Percentiles rank a stretch among this genome's conserved stretches.
These are phyloP conservation scores for Atherix ibis DNA, from an alignment of 2,888 invertebrate genomes.

Conservation along the genomic window DNA sequence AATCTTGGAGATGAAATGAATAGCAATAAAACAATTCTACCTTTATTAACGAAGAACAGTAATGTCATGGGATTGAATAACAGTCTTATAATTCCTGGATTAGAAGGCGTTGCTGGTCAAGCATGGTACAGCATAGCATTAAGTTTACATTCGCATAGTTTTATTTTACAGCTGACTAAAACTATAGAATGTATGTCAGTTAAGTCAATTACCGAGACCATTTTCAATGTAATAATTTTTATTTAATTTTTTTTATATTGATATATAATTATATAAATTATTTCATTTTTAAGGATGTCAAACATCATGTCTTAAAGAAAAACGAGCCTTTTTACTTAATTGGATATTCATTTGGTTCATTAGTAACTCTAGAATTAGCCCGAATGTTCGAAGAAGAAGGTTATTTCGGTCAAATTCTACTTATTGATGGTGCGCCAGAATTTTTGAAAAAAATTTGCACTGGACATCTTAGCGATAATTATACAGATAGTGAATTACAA, in stretches of 20 bases:
- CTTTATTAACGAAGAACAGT: constrained; percentile 36
- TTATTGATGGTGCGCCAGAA: constrained; percentile 71
- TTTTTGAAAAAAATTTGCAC: constrained; percentile 39
- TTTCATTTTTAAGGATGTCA: constrained; percentile 34
- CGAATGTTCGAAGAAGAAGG: constrained; percentile 52
- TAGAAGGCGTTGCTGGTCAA: constrained; percentile 45
- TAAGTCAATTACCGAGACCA: constrained; percentile 18
- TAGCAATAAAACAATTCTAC: constrained; percentile 37
- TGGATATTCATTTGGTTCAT: constrained; percentile 79
- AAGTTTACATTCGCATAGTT: constrained; percentile 17
- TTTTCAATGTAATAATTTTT: constrained; percentile 18
- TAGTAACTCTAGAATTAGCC: constrained; percentile 62
- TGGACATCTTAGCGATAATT: constrained; percentile 20
- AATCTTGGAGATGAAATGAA: constrained; percentile 44
- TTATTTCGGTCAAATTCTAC: constrained; percentile 43
- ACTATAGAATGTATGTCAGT: constrained; percentile 19
- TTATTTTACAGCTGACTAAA: constrained; percentile 23
- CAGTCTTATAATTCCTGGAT: constrained; percentile 42
- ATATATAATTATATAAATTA: background rate
- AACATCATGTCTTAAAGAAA: constrained; percentile 37
- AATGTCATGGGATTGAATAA: constrained; percentile 15
- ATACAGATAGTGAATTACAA: constrained; percentile 22
- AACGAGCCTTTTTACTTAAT: constrained; percentile 54
- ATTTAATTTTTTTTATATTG: background rate
- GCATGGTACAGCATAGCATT: constrained; percentile 27